These are phyloP conservation scores for Sturmia bella DNA, from an alignment of 2,888 invertebrate genomes.

Conservation along the genomic window DNA sequence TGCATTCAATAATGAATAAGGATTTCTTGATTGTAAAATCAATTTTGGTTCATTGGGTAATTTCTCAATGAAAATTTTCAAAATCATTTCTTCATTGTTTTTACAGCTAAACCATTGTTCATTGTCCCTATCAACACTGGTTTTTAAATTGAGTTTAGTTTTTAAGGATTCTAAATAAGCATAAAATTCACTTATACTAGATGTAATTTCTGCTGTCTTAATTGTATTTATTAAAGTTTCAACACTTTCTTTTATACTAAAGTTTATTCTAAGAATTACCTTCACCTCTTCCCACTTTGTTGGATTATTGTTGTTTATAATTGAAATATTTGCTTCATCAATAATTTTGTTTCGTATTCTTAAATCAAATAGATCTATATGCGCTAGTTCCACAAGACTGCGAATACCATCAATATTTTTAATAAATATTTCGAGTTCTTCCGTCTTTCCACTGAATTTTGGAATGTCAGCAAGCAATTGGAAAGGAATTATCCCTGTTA, in stretches of 20 bases:
- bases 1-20: conserved; percentile 27
- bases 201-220: conserved; percentile 42
- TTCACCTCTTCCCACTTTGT: no score
- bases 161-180: conserved; percentile 15
- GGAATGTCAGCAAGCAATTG: no score
- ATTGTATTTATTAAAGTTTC: conserved; percentile 41
- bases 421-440: conserved; percentile 23
- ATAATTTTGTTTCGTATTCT: conserved; percentile 27
- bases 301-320: conserved; percentile 39
- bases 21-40: conserved; percentile 49
- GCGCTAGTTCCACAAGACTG: conserved; percentile 16
- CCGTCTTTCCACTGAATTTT: no score
- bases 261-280: conserved; percentile 18
- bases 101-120: conserved; percentile 32
- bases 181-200: conserved; percentile 40
- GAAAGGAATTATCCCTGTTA: no score
- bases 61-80: conserved; percentile 49
- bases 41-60: conserved; percentile 50
- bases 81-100: conserved; percentile 59
- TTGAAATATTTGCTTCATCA: neutral
- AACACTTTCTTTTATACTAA: conserved; percentile 38
- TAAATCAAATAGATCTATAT: conserved; percentile 14
- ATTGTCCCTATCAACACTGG: conserved; percentile 16
- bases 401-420: no score
- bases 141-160: conserved; percentile 54